Conservation (phyloP, 2,888 invertebrate species). For the Drosophila imparisetae region DNA sequence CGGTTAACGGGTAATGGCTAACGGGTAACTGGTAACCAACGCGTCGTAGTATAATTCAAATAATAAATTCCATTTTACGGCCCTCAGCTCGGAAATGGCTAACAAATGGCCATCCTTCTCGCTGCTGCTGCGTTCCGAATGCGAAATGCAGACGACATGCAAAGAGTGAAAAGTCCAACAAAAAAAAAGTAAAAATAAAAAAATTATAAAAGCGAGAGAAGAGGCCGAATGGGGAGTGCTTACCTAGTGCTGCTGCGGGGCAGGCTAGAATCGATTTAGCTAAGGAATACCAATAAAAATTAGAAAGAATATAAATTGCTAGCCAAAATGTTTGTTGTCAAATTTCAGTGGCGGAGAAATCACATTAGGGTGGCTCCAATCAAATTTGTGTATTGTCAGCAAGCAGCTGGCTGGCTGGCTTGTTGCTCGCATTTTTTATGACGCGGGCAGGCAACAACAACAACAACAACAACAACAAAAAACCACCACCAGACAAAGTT, state of each 20-base stretch:
- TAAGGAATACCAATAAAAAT: conserved; percentile 64
- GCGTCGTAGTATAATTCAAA: conserved; percentile 60
- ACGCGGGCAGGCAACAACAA: conserved; percentile 19
- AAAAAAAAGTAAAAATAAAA: neutral
- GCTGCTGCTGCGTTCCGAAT: conserved; percentile 34
- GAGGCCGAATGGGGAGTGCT: neutral
- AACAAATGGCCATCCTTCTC: conserved; percentile 58
- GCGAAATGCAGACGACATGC: conserved; percentile 43
- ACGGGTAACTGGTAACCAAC: conserved; percentile 18
- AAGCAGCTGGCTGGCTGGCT: conserved; percentile 10
- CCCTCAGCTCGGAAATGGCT: conserved; percentile 51
- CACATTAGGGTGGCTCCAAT: conserved; percentile 70
- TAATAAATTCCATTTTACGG: conserved; percentile 76
- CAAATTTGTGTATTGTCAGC: conserved; percentile 68
- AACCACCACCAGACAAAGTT: conserved; percentile 40
- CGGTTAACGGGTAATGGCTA: neutral
- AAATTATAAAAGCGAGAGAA: neutral
- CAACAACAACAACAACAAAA: conserved; percentile 40
- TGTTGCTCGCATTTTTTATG: conserved; percentile 46
- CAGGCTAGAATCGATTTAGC: conserved; percentile 59
- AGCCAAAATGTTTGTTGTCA: conserved; percentile 70
- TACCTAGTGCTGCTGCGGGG: neutral
- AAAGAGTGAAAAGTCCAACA: conserved; percentile 48
- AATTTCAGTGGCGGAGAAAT: conserved; percentile 54
- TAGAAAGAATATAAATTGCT: conserved; percentile 73